These are phyloP conservation scores for Teleogryllus occipitalis DNA, from an alignment of 1,140 invertebrate genomes.

Conservation along the genomic window DNA sequence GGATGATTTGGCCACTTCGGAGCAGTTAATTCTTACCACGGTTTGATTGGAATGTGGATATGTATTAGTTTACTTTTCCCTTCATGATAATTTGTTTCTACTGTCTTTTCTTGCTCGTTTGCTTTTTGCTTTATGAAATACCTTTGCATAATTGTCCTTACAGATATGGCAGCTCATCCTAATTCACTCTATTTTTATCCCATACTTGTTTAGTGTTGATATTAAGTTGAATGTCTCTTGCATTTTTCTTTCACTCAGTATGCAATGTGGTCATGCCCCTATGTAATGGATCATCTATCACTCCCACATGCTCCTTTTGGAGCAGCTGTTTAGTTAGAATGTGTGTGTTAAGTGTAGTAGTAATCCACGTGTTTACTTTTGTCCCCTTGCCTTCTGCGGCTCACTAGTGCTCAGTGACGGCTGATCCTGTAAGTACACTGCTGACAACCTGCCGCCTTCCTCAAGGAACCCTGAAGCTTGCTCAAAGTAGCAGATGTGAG, in stretches of 20 bases:
- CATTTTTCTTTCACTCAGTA: neutral
- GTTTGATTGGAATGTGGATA: too few relatives aligned
- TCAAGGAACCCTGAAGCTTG: neutral
- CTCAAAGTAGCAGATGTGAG: neutral
- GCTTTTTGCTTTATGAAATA: neutral
- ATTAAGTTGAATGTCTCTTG: neutral
- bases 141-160: neutral
- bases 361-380: conserved; percentile 8
- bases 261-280: neutral
- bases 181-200: neutral
- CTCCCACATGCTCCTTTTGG: neutral
- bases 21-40: too few relatives aligned
- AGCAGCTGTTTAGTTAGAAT: conserved; percentile 1
- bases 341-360: neutral
- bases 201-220: neutral
- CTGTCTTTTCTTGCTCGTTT: neutral
- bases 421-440: conserved; percentile 18
- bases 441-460: neutral
- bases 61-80: too few relatives aligned
- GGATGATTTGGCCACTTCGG: too few relatives aligned
- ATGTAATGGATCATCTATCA: neutral
- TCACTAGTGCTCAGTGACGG: conserved; percentile 15
- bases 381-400: conserved; percentile 11
- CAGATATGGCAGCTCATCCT: too few relatives aligned
- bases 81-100: too few relatives aligned